phyloP scores from a whole-genome alignment of 1,140 invertebrate genomes.

The Gerris buenoi region DNA sequence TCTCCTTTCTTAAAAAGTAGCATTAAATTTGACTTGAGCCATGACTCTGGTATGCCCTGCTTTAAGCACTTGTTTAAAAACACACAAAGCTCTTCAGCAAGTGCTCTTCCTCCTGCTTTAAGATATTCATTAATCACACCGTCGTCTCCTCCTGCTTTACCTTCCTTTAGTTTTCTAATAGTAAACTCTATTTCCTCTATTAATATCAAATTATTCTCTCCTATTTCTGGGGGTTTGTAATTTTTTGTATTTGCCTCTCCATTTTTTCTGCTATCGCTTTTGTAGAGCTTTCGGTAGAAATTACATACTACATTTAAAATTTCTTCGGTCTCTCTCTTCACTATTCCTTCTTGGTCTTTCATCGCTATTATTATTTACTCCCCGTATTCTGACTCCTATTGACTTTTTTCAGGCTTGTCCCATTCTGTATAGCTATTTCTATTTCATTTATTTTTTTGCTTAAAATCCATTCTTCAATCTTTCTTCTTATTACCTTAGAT shows the following conservation, averaged over 20 bases:
- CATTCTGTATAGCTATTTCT: not conserved
- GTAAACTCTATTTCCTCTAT: not conserved
- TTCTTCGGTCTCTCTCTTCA: too few relatives aligned
- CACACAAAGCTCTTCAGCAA: not conserved
- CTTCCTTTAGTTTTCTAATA: not conserved
- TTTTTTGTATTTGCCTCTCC: not conserved
- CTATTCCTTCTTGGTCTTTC: not conserved
- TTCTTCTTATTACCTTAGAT: too few relatives aligned
- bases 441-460: too few relatives aligned
- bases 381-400: not conserved
- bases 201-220: not conserved
- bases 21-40: too few relatives aligned
- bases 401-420: too few relatives aligned
- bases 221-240: not conserved
- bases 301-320: too few relatives aligned
- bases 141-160: not conserved
- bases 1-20: too few relatives aligned
- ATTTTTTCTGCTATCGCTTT: not conserved
- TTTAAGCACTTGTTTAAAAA: not conserved
- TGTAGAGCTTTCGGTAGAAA: not conserved
- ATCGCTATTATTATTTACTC: not conserved
- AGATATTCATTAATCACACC: not conserved
- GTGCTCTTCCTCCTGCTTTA: too few relatives aligned
- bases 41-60: not conserved
- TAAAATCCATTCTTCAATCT: too few relatives aligned